phyloP scores from a whole-genome alignment of 2,113 vertebrate species.

The Gymnorhina tibicen region DNA sequence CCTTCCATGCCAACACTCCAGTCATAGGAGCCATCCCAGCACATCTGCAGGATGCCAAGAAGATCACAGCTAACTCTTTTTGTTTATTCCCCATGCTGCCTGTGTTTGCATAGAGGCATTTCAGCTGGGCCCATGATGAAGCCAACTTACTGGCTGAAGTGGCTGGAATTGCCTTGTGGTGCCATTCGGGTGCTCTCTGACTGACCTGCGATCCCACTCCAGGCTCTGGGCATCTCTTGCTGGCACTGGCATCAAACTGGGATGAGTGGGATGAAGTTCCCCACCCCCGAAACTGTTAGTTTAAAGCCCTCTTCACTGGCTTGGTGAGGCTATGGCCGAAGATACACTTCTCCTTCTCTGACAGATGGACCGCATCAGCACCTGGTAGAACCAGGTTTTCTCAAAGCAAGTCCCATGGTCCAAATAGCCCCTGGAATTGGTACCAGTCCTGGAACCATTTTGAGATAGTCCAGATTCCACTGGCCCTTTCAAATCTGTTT shows the following conservation, averaged over 20 bases:
- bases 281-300: background rate
- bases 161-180: background rate
- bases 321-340: background rate
- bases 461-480: background rate
- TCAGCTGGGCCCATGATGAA: background rate
- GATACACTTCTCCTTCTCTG: background rate
- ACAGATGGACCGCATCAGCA: background rate
- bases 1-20: background rate
- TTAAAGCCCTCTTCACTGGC: background rate
- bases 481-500: background rate
- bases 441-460: background rate
- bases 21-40: background rate
- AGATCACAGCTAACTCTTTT: background rate
- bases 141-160: background rate
- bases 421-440: background rate
- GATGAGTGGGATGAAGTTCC: background rate
- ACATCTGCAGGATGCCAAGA: background rate
- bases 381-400: background rate
- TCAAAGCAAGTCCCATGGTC: too few species aligned
- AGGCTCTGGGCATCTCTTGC: background rate
- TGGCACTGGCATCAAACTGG: background rate
- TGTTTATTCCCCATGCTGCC: background rate
- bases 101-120: background rate
- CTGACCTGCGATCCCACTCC: background rate
- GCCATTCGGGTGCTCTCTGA: background rate